phyloP scores from a whole-genome alignment of 2,888 invertebrate species.

The Drepanosiphum platanoidis region DNA sequence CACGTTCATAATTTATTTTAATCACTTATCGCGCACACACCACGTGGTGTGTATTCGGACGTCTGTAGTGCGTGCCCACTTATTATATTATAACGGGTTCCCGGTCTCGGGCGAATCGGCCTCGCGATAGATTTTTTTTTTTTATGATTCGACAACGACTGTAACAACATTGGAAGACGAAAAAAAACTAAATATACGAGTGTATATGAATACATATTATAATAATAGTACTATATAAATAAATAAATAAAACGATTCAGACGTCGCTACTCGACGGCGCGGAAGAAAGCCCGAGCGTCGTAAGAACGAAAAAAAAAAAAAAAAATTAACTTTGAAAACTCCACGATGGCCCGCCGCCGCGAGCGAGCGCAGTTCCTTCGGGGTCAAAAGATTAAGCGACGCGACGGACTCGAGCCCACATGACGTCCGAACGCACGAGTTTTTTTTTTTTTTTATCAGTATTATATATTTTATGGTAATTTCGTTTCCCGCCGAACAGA shows the following conservation, averaged over 20 bases:
- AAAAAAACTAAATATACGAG: too few species aligned
- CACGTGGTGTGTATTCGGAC: neutral
- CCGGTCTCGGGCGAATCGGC: neutral
- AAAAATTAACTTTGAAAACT: too few species aligned
- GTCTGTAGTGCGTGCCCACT: neutral
- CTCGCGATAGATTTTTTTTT: neutral
- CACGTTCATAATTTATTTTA: neutral
- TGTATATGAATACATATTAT: neutral
- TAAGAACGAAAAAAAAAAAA: constrained; percentile 12
- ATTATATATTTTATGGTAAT: neutral
- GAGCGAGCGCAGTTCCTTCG: neutral
- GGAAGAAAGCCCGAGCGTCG: neutral
- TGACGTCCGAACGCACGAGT: neutral
- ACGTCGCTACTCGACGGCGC: too few species aligned
- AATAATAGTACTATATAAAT: neutral
- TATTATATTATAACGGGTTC: neutral
- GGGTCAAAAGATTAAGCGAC: neutral
- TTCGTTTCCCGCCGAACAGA: too few species aligned
- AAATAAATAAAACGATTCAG: neutral
- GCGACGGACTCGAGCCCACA: neutral
- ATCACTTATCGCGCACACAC: neutral
- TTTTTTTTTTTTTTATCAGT: neutral
- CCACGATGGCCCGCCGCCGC: neutral
- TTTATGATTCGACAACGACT: too few species aligned
- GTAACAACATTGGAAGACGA: too few species aligned